Base-by-base conservation (phyloP, 2,797 vertebrate genomes). In the Coregonus suidteri region DNA sequence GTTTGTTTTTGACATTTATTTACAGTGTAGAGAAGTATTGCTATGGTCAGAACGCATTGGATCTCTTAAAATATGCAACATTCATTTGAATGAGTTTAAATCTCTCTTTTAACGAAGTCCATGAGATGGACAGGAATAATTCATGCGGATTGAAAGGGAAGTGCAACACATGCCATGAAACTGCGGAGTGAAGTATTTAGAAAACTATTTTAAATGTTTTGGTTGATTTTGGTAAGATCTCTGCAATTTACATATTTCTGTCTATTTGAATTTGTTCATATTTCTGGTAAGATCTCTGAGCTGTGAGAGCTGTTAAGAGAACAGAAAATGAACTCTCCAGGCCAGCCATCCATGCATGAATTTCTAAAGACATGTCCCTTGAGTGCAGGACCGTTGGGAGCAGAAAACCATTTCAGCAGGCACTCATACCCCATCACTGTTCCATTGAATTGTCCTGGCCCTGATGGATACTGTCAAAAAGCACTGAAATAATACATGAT, bases 401-500 rank as follows among this genome's bases (percentile, higher is more conserved):
- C 67, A 20, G n/a, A 75, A 68, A 11, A 77, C 53, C 72, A 3
- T 47, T 11, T 47, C 41, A 73, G 20, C 59, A 47, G 15, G 13
- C 14, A 59, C 53, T 70, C 30, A 76, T 37, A 51, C 14, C 35
- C 6, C 20, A 25, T n/a, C 56, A 20, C 18, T 65, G 0, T 56
- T 4, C 65, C 72, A 51, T 75, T 59, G 72, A 77, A 77, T 76
- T 52, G 71, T 75, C 66, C 53, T 81, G 73, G 64, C 78, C 80
- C n/a, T 83, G 76, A 80, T 11, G 51, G 72, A 80, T 78, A 76
- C 82, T 81, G 88, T 88, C 86, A 87, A 77, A 85, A 81, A 69
- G 65, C 64, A 1, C 67, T 66, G 71, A 83, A 88, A 88, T 86
- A 80, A 85, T 88, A 76, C 62, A 84, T 85, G 79, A 81, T 84